Evolutionary conservation across 1,140 invertebrate species (phyloP).

Genomic region (Drosophila kikkawai): DNA sequence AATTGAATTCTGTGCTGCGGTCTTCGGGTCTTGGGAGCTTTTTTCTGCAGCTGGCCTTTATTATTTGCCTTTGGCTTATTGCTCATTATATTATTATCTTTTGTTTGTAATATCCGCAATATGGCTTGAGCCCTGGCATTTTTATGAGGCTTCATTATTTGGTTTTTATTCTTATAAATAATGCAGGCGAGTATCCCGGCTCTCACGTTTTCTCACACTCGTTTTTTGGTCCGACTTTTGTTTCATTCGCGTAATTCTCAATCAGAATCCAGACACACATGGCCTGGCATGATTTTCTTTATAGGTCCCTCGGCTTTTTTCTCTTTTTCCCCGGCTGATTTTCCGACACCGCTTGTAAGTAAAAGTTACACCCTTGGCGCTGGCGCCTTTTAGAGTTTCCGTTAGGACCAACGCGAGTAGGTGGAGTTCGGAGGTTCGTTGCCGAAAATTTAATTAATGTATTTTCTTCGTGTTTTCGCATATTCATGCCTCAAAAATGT

Average conservation of each 20-base stretch:
- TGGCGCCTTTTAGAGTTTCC: constrained; percentile 56
- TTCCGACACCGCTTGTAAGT: constrained; percentile 46
- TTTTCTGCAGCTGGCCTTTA: constrained; percentile 41
- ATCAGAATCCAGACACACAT: constrained; percentile 63
- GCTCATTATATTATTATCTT: constrained; percentile 82
- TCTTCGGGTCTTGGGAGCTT: constrained; percentile 5
- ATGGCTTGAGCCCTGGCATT: constrained; percentile 58
- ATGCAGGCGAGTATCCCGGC: constrained; percentile 52
- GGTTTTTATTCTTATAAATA: constrained; percentile 71
- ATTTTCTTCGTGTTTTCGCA: constrained; percentile 82
- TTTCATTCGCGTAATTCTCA: constrained; percentile 66
- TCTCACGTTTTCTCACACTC: constrained; percentile 2
- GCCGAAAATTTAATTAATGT: constrained; percentile 79
- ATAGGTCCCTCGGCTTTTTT: constrained; percentile 32
- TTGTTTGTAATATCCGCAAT: constrained; percentile 76
- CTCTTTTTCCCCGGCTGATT: constrained; percentile 13
- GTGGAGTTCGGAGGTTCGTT: background rate
- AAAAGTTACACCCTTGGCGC: constrained; percentile 58
- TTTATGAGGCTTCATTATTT: constrained; percentile 73
- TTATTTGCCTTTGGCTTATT: constrained; percentile 58
- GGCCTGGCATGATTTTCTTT: constrained; percentile 69
- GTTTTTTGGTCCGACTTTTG: constrained; percentile 8
- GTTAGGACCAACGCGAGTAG: background rate
- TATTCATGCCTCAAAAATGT: constrained; percentile 72
- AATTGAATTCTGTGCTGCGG: constrained; percentile 66